Evolutionary conservation across 2,113 vertebrate species (phyloP), one percentile per base, ranked within the genome.

Genomic region (Corydoras maculifer): DNA sequence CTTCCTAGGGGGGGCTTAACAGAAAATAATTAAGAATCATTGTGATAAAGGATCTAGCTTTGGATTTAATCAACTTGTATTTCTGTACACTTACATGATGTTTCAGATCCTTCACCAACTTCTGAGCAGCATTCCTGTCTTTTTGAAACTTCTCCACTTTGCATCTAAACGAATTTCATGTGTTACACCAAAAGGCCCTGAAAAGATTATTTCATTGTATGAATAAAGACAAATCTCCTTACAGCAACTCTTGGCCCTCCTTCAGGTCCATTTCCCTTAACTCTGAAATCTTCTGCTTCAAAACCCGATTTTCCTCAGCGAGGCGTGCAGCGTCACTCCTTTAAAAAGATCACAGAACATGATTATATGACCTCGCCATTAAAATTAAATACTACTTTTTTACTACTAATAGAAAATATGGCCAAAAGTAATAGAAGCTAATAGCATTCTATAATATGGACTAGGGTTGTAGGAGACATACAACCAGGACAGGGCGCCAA

Each of bases 241-340:
- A 97, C 95, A 86, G 70, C 78, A 96, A 77, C 78, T 95, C 93
- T 15, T 93, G 88, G 76, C 84, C 88, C 15, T 87, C 89, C 25
- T 81, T 88, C 0, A 94, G 76, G 77, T 92, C 91, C 43, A 94
- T 90, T 75, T 95, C 93, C 5, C 88, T 92, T 62, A 95, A 69
- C 0, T 81, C 76, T 25, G 85, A 82, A 13, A 96, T 91, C 75
- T 91, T 92, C 0, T 79, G 84, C 64, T 82, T 90, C 65, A 96
- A 87, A 43, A 87, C 0, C 2, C 84, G 7, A 13, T 96, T 96
- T 79, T 95, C 93, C 43, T 93, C 91, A 13, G 90, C 83, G 18
- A 97, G 90, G 68, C 86, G 92, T 78, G 89, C 81, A 5, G 92
- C 90, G 80, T 97, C 90, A 9, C 83, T 89, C 75, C 95, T 98